Evolutionary conservation across 2,888 invertebrate genomes (phyloP).

Genomic region (Diarsia rubi): DNA sequence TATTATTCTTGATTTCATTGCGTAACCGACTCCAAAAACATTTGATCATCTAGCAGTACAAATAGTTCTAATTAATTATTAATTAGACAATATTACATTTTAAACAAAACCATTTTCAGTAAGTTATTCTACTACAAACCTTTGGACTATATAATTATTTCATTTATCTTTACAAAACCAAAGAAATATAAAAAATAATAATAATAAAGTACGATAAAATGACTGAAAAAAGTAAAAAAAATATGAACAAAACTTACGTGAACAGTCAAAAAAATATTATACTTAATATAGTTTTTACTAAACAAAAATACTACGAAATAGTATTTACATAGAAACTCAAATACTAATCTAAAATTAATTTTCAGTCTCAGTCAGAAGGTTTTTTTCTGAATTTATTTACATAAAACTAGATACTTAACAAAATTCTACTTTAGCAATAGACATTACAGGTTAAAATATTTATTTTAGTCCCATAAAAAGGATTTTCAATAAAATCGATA

Average conservation of each 20-base stretch:
- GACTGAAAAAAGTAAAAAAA: conserved; percentile 15
- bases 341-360: conserved; percentile 63
- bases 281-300: not conserved
- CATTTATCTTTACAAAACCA: conserved; percentile 11
- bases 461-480: conserved; percentile 35
- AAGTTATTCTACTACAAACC: conserved; percentile 56
- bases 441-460: conserved; percentile 30
- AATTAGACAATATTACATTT: conserved; percentile 27
- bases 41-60: conserved; percentile 58
- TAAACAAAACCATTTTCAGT: conserved; percentile 45
- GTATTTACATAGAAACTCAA: conserved; percentile 60
- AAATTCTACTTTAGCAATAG: conserved; percentile 43
- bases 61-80: conserved; percentile 47
- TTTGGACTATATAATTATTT: conserved; percentile 60
- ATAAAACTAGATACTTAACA: conserved; percentile 50
- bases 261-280: conserved; percentile 1
- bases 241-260: not conserved
- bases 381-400: conserved; percentile 61
- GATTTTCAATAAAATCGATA: conserved; percentile 45
- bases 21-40: conserved; percentile 53
- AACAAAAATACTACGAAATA: conserved; percentile 23
- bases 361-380: conserved; percentile 67
- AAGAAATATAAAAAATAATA: conserved; percentile 9
- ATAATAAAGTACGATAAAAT: conserved; percentile 25
- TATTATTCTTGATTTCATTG: conserved; percentile 53